Conservation (phyloP, 2,797 vertebrate species). For the Takifugu rubripes region DNA sequence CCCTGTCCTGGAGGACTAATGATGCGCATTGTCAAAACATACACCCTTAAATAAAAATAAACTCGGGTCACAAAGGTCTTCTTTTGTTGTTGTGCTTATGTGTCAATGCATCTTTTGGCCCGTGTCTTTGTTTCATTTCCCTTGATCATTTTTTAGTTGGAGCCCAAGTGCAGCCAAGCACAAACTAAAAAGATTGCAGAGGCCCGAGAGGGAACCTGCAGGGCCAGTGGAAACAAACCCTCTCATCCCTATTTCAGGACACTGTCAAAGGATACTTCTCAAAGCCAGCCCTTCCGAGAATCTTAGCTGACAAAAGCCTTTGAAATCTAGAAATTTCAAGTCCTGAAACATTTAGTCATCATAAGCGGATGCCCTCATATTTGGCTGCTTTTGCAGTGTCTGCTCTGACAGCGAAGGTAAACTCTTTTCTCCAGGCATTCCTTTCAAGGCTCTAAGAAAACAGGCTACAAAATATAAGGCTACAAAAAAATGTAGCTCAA, state of each 20-base stretch:
- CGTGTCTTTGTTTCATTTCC: not conserved
- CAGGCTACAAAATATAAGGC: too few species aligned
- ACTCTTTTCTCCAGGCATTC: not conserved
- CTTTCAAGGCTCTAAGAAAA: not conserved
- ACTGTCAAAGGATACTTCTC: too few species aligned
- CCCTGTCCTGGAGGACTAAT: constrained; percentile 59
- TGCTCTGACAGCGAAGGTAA: constrained; percentile 15
- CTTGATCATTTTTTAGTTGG: too few species aligned
- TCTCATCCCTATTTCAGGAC: too few species aligned
- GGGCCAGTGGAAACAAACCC: too few species aligned
- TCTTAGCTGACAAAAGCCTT: too few species aligned
- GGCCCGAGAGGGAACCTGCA: too few species aligned
- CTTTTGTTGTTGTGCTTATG: constrained; percentile 12
- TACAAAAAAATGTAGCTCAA: not conserved
- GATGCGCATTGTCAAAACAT: constrained; percentile 38
- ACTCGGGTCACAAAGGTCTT: constrained; percentile 20
- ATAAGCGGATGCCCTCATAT: constrained; percentile 2
- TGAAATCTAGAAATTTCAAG: too few species aligned
- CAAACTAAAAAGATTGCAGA: too few species aligned
- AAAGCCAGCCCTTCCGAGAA: too few species aligned
- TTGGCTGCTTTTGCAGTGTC: constrained; percentile 11
- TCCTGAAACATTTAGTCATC: constrained; percentile 1
- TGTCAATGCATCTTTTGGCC: constrained; percentile 47
- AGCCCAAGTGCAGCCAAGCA: too few species aligned
- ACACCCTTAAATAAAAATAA: constrained; percentile 19